Conservation (phyloP, 2,888 invertebrate species). For the Sinohyriopsis cumingii region DNA sequence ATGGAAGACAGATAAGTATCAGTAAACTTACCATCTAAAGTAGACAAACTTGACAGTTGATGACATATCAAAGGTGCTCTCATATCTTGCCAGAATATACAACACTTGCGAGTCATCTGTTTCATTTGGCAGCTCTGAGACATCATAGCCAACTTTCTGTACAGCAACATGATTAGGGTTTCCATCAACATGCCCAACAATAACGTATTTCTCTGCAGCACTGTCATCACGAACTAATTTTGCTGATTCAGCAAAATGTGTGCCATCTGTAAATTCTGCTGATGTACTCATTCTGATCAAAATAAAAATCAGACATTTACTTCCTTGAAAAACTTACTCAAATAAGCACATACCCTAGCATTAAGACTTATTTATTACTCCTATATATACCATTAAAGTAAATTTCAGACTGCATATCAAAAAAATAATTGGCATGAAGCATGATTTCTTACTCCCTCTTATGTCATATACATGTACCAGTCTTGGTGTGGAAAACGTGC, state of each 20-base stretch:
- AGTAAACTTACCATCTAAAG: conserved; percentile 64
- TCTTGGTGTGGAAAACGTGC: no score
- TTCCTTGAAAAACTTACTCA: no score
- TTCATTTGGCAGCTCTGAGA: conserved; percentile 40
- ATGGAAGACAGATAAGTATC: no score
- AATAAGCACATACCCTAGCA: no score
- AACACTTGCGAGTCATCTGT: conserved; percentile 54
- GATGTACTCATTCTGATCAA: conserved; percentile 60
- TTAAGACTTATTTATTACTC: no score
- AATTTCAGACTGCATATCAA: no score
- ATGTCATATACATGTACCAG: no score
- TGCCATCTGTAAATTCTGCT: conserved; percentile 51
- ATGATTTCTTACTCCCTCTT: no score
- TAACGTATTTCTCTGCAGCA: conserved; percentile 44
- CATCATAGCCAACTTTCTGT: conserved; percentile 45
- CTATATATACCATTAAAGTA: no score
- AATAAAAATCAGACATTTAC: no score
- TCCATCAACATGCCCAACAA: conserved; percentile 64
- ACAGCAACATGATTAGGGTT: conserved; percentile 58
- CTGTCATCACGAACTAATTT: conserved; percentile 56
- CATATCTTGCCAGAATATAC: conserved; percentile 65
- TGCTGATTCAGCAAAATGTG: conserved; percentile 52
- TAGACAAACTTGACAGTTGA: conserved; percentile 69
- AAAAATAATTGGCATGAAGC: no score
- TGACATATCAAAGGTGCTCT: conserved; percentile 67